phyloP scores from a whole-genome alignment of 2,113 vertebrate genomes.

The Dipodomys ordii region DNA sequence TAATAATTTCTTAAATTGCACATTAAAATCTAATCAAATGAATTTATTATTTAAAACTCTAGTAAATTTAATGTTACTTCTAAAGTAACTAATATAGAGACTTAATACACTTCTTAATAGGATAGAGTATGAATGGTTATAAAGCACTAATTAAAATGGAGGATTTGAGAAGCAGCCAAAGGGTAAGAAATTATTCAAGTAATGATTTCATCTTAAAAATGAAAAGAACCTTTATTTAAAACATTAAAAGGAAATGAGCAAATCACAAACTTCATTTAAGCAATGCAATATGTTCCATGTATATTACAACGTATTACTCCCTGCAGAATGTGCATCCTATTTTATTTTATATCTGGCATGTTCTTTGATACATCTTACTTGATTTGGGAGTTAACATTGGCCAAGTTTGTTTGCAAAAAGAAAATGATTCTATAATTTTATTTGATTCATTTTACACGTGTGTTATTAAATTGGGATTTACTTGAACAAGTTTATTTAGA shows the following conservation, averaged over 20 bases:
- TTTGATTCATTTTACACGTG: background rate
- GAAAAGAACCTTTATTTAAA: conserved; percentile 50
- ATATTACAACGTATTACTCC: background rate
- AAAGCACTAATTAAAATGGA: conserved; percentile 71
- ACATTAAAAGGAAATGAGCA: conserved; percentile 49
- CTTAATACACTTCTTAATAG: conserved; percentile 78
- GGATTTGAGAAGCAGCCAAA: conserved; percentile 57
- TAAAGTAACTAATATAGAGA: conserved; percentile 73
- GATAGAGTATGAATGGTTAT: conserved; percentile 55
- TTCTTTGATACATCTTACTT: background rate
- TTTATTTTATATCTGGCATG: background rate
- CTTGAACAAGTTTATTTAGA: background rate
- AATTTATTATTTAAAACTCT: conserved; percentile 78
- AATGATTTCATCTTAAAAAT: conserved; percentile 47
- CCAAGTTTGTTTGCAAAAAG: background rate
- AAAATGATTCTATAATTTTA: conserved; percentile 10
- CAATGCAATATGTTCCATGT: conserved; percentile 17
- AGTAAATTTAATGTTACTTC: conserved; percentile 73
- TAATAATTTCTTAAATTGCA: conserved; percentile 73
- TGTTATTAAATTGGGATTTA: background rate
- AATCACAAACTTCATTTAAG: conserved; percentile 34
- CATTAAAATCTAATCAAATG: conserved; percentile 71
- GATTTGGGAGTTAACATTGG: background rate
- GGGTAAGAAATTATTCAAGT: conserved; percentile 56
- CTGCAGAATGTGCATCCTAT: background rate